phyloP scores from a whole-genome alignment of 2,797 vertebrate genomes.

The Cichlasoma orientale region DNA sequence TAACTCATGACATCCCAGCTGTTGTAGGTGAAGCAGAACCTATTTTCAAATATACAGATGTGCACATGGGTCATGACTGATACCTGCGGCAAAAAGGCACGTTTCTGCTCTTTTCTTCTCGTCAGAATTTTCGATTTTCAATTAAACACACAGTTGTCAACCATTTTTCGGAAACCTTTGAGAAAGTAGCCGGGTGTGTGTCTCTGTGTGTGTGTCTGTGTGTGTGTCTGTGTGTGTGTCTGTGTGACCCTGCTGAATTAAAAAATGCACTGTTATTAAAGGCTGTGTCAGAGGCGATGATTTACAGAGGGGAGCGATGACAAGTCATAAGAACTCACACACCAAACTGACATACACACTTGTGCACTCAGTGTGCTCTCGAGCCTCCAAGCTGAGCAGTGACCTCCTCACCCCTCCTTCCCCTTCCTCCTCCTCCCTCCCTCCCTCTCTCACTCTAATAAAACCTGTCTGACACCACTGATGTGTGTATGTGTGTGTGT shows the following conservation, averaged over 20 bases:
- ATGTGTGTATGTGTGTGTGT: slow-evolving; percentile 61
- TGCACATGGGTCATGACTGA: background rate
- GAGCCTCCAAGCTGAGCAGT: slow-evolving; percentile 83
- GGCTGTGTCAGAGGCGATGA: slow-evolving; percentile 83
- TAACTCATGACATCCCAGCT: slow-evolving; percentile 8
- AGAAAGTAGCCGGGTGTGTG: slow-evolving; percentile 23
- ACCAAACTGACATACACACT: slow-evolving; percentile 65
- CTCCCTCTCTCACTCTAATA: slow-evolving; percentile 78
- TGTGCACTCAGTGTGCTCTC: slow-evolving; percentile 72
- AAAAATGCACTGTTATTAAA: slow-evolving; percentile 86
- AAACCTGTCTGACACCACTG: slow-evolving; percentile 84
- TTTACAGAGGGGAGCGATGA: slow-evolving; percentile 85
- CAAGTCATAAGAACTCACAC: slow-evolving; percentile 83
- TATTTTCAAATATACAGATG: slow-evolving; percentile 28
- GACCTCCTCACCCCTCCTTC: slow-evolving; percentile 83
- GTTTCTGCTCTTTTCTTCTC: slow-evolving; percentile 47
- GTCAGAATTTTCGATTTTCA: slow-evolving; percentile 39
- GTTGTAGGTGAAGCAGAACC: slow-evolving; percentile 1
- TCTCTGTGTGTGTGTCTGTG: background rate
- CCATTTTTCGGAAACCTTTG: slow-evolving; percentile 51
- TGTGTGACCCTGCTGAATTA: slow-evolving; percentile 76
- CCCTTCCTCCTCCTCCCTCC: slow-evolving; percentile 73
- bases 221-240: slow-evolving; percentile 1
- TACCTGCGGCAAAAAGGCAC: slow-evolving; percentile 14
- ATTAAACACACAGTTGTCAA: slow-evolving; percentile 40